A percentile compares a stretch with the other conserved stretches of the same genome.
Conservation (phyloP, 2,113 vertebrate genomes). For the Casuarius casuarius region DNA sequence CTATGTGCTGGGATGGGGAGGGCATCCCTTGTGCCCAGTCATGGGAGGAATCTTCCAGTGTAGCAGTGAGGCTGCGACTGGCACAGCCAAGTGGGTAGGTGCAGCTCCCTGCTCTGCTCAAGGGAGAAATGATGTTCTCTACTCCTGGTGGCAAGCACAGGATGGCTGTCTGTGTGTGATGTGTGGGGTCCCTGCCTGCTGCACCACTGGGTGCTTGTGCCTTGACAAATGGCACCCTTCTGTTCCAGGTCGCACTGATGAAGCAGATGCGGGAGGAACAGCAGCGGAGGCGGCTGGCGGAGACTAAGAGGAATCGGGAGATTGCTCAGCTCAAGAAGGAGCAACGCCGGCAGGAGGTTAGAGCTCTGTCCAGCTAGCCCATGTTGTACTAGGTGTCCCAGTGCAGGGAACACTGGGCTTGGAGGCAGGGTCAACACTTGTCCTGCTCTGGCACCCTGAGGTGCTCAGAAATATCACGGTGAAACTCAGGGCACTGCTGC, state of each 20-base stretch:
- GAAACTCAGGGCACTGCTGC: neutral
- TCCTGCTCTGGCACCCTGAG: neutral
- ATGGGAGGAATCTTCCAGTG: neutral
- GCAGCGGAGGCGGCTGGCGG: conserved; percentile 89
- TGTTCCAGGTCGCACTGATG: conserved; percentile 88
- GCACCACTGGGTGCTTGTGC: fast-evolving
- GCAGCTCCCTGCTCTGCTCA: neutral
- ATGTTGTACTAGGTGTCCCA: fast-evolving
- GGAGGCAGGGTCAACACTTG: neutral
- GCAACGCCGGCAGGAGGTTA: conserved; percentile 84
- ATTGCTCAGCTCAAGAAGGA: conserved; percentile 97
- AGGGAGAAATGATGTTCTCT: neutral
- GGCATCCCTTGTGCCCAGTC: neutral
- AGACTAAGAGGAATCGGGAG: conserved; percentile 93
- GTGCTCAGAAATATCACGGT: fast-evolving
- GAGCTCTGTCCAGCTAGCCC: neutral
- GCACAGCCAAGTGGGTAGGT: neutral
- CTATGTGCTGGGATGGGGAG: neutral
- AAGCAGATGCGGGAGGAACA: conserved; percentile 99
- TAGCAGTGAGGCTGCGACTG: neutral
- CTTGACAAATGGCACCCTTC: fast-evolving
- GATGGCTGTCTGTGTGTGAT: neutral
- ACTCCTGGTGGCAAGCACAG: neutral
- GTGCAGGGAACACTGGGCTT: neutral
- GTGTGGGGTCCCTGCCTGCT: neutral